phyloP scores from a whole-genome alignment of 2,888 invertebrate genomes.

The Caenorhabditis plicata region DNA sequence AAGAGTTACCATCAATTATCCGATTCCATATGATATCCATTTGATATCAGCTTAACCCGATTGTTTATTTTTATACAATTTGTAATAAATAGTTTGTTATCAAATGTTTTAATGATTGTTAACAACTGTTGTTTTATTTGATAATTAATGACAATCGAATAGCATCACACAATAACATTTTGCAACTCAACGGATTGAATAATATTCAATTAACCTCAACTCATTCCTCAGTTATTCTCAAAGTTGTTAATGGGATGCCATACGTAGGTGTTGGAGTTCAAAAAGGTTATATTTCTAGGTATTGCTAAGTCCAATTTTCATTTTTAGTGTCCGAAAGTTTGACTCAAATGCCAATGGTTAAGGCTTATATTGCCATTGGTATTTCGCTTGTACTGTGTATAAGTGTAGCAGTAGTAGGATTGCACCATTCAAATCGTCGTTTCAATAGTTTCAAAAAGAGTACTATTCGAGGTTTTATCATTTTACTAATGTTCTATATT shows the following conservation, averaged over 20 bases:
- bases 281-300: constrained; percentile 19
- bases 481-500: too few relatives aligned
- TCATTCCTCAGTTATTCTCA: background rate
- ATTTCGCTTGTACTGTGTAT: constrained; percentile 20
- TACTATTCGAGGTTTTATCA: constrained; percentile 41
- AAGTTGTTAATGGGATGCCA: constrained; percentile 29
- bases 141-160: too few relatives aligned
- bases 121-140: too few relatives aligned
- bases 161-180: too few relatives aligned
- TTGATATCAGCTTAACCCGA: too few relatives aligned
- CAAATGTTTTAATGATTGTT: too few relatives aligned
- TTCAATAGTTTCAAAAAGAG: constrained; percentile 19
- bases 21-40: too few relatives aligned
- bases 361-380: constrained; percentile 30
- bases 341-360: constrained; percentile 38
- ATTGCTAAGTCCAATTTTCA: background rate
- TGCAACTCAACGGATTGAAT: background rate
- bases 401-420: constrained; percentile 29
- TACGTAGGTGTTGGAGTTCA: constrained; percentile 46
- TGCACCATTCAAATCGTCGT: constrained; percentile 36
- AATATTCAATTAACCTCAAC: background rate
- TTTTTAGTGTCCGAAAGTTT: constrained; percentile 35
- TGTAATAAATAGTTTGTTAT: too few relatives aligned
- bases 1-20: too few relatives aligned
- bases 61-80: too few relatives aligned